These are phyloP conservation scores for Catocala fraxini DNA, from an alignment of 2,888 invertebrate species.

Conservation along the genomic window DNA sequence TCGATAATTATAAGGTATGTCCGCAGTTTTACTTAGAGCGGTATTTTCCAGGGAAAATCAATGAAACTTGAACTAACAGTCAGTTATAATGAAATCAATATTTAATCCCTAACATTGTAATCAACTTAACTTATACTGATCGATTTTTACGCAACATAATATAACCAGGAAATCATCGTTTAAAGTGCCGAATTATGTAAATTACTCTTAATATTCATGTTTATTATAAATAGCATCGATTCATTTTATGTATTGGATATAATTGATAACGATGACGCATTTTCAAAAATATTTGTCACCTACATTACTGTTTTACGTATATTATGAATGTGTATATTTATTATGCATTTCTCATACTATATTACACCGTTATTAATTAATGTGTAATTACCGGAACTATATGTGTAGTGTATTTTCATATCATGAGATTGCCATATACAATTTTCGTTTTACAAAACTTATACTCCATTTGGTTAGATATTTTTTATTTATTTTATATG, in stretches of 20 bases:
- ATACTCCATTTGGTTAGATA: no score
- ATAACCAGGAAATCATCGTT: conserved; percentile 23
- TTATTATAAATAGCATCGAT: not conserved
- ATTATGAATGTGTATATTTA: not conserved
- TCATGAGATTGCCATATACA: no score
- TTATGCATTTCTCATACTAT: not conserved
- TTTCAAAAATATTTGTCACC: no score
- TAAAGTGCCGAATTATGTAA: conserved; percentile 29
- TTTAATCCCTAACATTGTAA: conserved; percentile 9
- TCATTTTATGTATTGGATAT: conserved; percentile 9
- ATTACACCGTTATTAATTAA: no score
- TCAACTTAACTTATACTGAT: conserved; percentile 62
- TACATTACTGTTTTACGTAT: no score
- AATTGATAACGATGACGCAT: no score
- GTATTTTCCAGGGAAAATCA: not conserved
- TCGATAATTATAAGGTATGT: conserved; percentile 96
- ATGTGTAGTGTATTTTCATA: no score
- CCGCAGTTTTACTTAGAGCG: not conserved
- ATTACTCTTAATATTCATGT: conserved; percentile 16
- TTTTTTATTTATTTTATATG: no score
- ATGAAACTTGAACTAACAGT: not conserved
- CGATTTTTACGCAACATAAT: conserved; percentile 62
- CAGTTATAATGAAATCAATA: not conserved
- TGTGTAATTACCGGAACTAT: no score
- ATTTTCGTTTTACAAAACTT: no score